Evolutionary conservation across 2,797 vertebrate genomes (phyloP).

Genomic region (Mormyrops attenuatus): DNA sequence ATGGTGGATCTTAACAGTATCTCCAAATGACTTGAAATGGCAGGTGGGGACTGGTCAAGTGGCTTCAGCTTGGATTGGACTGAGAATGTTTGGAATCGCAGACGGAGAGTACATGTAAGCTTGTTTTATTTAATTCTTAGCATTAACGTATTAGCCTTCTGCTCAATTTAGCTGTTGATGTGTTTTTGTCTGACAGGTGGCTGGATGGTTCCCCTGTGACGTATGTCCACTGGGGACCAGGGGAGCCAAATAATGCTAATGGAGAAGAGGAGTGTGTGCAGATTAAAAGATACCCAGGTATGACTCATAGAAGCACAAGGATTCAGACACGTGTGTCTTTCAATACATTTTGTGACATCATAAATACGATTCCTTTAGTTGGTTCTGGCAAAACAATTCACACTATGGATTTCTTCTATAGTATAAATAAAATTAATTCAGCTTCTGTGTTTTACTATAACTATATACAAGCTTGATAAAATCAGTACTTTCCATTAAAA

Average conservation of each 20-base stretch:
- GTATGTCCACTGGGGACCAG: constrained; percentile 62
- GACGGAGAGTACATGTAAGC: constrained; percentile 57
- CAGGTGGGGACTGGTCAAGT: constrained; percentile 65
- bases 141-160: neutral
- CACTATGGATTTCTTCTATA: neutral
- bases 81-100: constrained; percentile 52
- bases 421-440: neutral
- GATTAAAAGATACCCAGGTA: constrained; percentile 67
- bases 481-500: neutral
- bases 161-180: neutral
- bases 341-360: neutral
- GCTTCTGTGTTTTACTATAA: neutral
- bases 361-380: neutral
- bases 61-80: constrained; percentile 60
- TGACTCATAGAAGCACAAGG: neutral
- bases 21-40: neutral
- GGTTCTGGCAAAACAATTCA: neutral
- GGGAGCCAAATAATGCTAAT: constrained; percentile 68
- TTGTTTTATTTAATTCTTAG: neutral
- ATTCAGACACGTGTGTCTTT: neutral
- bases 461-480: neutral
- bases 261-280: constrained; percentile 70
- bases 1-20: neutral
- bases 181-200: constrained; percentile 52
- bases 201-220: constrained; percentile 55